Evolutionary conservation across 2,797 vertebrate genomes (phyloP).

Genomic region (Manis crassicaudata): DNA sequence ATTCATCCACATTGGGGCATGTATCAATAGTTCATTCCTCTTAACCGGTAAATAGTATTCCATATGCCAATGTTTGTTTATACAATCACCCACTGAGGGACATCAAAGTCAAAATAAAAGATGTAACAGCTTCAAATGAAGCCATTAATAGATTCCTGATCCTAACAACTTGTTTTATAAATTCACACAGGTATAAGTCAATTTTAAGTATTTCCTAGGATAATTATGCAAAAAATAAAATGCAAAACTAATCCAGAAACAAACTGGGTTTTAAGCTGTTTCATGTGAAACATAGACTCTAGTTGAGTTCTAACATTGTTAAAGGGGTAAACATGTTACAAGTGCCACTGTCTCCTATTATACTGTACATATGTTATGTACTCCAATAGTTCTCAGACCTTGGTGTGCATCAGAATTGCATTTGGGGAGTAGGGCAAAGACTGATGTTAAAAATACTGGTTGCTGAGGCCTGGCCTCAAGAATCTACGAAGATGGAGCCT

Average conservation of each 20-base stretch:
- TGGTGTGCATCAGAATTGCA: not conserved
- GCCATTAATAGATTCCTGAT: not conserved
- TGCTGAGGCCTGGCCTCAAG: not conserved
- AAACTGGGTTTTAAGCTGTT: not conserved
- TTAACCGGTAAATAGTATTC: not conserved
- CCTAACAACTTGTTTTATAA: not conserved
- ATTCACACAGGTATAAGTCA: not conserved
- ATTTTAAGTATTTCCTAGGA: not conserved
- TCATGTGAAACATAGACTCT: not conserved
- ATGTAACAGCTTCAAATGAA: not conserved
- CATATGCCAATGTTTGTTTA: not conserved
- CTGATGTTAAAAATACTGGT: not conserved
- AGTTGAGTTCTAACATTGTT: not conserved
- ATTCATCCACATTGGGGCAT: not conserved
- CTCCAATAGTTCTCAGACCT: not conserved
- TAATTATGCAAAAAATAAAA: slow-evolving; percentile 1
- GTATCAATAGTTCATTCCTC: not conserved
- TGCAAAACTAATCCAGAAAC: not conserved
- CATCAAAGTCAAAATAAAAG: not conserved
- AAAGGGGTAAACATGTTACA: not conserved
- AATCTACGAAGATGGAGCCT: not conserved
- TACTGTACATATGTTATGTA: not conserved
- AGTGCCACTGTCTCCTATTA: not conserved
- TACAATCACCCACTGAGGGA: not conserved
- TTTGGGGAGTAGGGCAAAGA: not conserved